phyloP scores from a whole-genome alignment of 2,797 vertebrate genomes.

The Phoeniculus purpureus region DNA sequence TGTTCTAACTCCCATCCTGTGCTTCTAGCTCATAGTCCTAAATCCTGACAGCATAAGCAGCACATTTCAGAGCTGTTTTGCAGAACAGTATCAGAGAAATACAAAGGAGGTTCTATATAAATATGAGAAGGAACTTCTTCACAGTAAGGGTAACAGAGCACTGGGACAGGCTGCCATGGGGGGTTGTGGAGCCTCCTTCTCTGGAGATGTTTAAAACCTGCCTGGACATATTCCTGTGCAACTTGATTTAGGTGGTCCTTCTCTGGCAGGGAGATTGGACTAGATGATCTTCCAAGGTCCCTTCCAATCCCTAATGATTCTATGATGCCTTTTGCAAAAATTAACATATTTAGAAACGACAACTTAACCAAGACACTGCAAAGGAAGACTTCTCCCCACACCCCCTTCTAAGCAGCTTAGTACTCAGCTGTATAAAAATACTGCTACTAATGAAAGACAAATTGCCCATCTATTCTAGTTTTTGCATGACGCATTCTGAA shows the following conservation, averaged over 20 bases:
- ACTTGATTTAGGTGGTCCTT: too few relatives aligned
- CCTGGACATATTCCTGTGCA: too few relatives aligned
- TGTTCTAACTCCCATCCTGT: background rate
- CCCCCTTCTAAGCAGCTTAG: constrained; percentile 36
- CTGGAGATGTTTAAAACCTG: too few relatives aligned
- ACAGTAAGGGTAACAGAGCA: too few relatives aligned
- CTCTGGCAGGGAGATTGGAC: too few relatives aligned
- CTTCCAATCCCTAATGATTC: too few relatives aligned
- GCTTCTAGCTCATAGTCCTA: background rate
- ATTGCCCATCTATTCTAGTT: constrained; percentile 38
- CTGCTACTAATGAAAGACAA: constrained; percentile 40
- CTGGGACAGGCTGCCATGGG: too few relatives aligned
- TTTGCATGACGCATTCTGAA: constrained; percentile 27
- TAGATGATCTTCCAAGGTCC: too few relatives aligned
- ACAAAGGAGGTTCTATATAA: too few relatives aligned
- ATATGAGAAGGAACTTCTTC: too few relatives aligned
- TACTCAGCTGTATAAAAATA: constrained; percentile 43
- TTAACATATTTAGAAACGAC: constrained; percentile 18
- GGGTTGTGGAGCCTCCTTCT: too few relatives aligned
- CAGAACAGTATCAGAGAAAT: background rate
- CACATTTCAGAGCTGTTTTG: background rate
- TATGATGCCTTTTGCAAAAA: constrained; percentile 30
- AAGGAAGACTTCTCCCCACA: background rate
- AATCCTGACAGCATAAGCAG: background rate
- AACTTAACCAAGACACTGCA: constrained; percentile 29